phyloP scores from a whole-genome alignment of 2,113 vertebrate genomes.

The Capreolus pygargus region DNA sequence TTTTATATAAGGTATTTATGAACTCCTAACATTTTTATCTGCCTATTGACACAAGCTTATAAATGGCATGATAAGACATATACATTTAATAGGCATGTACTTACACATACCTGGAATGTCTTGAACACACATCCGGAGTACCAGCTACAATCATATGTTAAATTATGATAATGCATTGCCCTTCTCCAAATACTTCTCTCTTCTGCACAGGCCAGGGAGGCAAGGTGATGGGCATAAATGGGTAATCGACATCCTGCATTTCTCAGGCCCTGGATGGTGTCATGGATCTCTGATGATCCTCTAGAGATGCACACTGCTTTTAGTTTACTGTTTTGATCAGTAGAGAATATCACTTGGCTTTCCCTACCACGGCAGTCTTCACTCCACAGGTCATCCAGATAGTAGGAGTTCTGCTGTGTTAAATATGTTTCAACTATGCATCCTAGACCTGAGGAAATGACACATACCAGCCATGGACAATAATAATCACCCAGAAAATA shows the following conservation, averaged over 20 bases:
- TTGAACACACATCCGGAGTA: not conserved
- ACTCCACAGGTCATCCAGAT: not conserved
- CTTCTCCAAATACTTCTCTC: not conserved
- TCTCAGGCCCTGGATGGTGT: not conserved
- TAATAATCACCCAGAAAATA: not conserved
- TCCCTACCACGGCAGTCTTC: not conserved
- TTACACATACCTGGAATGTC: not conserved
- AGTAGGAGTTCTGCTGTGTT: not conserved
- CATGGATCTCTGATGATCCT: not conserved
- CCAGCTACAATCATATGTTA: not conserved
- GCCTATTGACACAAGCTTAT: not conserved
- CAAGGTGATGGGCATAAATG: not conserved
- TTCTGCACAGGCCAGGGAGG: not conserved
- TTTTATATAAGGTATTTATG: not conserved
- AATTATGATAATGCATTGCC: not conserved
- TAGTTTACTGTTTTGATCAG: not conserved
- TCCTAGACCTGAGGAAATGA: not conserved
- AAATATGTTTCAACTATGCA: not conserved
- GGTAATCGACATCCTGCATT: not conserved
- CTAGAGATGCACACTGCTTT: not conserved
- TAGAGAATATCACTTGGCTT: not conserved
- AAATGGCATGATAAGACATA: not conserved
- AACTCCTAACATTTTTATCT: not conserved
- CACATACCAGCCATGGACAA: too few relatives aligned
- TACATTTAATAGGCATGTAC: not conserved